Percentiles rank a stretch among this genome's conserved stretches.
phyloP scores from a whole-genome alignment of 2,888 invertebrate species.

The Baronia brevicornis region DNA sequence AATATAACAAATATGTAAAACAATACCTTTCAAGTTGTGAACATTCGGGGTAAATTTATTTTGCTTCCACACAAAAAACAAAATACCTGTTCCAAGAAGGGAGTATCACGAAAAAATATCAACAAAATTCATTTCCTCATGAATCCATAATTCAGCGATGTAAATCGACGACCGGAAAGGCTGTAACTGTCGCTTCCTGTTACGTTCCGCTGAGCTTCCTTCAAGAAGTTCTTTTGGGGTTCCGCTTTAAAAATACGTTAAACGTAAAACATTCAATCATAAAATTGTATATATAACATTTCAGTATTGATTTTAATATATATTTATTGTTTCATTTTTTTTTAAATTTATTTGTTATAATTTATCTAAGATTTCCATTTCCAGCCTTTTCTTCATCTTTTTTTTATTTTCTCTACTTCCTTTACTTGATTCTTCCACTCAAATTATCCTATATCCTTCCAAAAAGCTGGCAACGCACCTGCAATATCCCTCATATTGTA shows the following conservation, averaged over 20 bases:
- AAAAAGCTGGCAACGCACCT: too few relatives aligned
- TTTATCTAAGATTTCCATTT: too few relatives aligned
- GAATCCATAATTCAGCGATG: constrained; percentile 40
- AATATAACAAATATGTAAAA: too few relatives aligned
- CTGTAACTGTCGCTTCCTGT: constrained; percentile 45
- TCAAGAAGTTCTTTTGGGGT: constrained; percentile 25
- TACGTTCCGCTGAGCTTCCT: constrained; percentile 30
- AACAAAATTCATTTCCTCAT: constrained; percentile 33
- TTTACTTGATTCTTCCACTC: too few relatives aligned
- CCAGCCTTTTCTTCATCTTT: too few relatives aligned
- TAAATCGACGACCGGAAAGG: constrained; percentile 40
- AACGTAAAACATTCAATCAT: too few relatives aligned
- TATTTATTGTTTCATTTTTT: not conserved
- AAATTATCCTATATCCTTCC: too few relatives aligned
- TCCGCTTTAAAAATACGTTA: too few relatives aligned
- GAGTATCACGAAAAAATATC: constrained; percentile 30
- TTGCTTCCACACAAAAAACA: constrained; percentile 12
- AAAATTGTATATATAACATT: not conserved
- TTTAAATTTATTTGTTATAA: not conserved
- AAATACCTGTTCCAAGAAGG: constrained; percentile 10
- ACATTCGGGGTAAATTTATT: constrained; percentile 2
- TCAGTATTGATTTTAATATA: not conserved
- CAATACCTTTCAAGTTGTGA: too few relatives aligned
- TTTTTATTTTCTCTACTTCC: too few relatives aligned
- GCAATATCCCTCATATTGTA: too few relatives aligned